Conservation (phyloP, 2,797 vertebrate genomes). For the Hyperoplus lanceolatus region DNA sequence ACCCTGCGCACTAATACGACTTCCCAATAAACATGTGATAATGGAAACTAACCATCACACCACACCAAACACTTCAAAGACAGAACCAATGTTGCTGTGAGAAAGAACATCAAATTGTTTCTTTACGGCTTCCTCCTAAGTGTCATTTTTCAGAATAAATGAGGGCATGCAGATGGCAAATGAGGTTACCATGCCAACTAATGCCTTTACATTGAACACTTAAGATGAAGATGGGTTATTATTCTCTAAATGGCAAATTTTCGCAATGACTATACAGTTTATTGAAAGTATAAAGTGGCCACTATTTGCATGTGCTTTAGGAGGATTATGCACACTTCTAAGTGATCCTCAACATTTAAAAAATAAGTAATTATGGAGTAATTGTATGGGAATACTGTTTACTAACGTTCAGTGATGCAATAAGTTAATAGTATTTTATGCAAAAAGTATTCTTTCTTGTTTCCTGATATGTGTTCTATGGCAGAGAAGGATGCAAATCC, state of each 20-base stretch:
- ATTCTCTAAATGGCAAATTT: conserved; percentile 49
- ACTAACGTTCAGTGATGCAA: background rate
- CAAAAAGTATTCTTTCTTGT: background rate
- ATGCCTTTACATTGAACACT: conserved; percentile 68
- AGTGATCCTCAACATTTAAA: conserved; percentile 18
- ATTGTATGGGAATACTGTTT: background rate
- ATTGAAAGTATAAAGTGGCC: conserved; percentile 37
- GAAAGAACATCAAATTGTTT: conserved; percentile 70
- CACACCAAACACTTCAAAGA: conserved; percentile 39
- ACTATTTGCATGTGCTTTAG: conserved; percentile 30
- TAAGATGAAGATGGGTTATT: conserved; percentile 52
- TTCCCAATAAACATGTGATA: conserved; percentile 3
- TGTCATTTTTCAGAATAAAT: conserved; percentile 78
- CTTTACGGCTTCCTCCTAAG: conserved; percentile 69
- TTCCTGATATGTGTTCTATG: background rate
- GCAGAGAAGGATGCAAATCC: background rate
- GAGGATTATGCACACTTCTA: conserved; percentile 7
- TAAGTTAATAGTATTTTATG: conserved; percentile 10
- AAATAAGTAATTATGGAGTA: conserved; percentile 7
- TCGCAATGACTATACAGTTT: conserved; percentile 20
- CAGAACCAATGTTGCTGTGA: conserved; percentile 48
- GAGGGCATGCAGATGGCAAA: conserved; percentile 77
- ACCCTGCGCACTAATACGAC: conserved; percentile 5
- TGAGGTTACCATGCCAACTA: conserved; percentile 80
- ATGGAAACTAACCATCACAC: conserved; percentile 21